Conservation (phyloP, 2,113 vertebrate genomes). For the Mugil cephalus region DNA sequence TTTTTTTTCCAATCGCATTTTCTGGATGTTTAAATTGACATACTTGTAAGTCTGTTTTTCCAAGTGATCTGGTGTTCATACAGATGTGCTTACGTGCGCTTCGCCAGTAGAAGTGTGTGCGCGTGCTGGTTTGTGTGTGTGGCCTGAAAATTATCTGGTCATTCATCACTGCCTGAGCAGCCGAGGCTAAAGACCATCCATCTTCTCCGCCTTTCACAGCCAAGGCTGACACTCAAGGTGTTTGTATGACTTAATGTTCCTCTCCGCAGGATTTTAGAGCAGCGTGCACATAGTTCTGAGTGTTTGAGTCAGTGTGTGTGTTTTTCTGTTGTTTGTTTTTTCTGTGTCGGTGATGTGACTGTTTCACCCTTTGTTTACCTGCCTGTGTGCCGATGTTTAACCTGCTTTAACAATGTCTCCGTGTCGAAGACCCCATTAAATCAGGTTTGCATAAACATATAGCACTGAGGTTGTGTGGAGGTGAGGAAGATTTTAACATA, state of each 20-base stretch:
- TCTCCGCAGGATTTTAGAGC: slow-evolving; percentile 69
- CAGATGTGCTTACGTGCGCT: slow-evolving; percentile 18
- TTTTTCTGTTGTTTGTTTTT: not conserved
- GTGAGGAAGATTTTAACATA: slow-evolving; percentile 9
- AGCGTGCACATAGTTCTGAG: slow-evolving; percentile 22
- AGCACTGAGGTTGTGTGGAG: slow-evolving; percentile 6
- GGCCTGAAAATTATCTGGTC: slow-evolving; percentile 75
- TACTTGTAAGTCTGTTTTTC: slow-evolving; percentile 7
- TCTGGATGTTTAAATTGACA: slow-evolving; percentile 26
- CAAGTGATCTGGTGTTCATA: not conserved
- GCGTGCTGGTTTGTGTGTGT: slow-evolving; percentile 50
- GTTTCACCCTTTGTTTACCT: slow-evolving; percentile 51
- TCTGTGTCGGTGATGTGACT: slow-evolving; percentile 26
- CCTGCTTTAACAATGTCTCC: slow-evolving; percentile 28
- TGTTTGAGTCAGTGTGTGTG: slow-evolving; percentile 8
- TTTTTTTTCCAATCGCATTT: not conserved
- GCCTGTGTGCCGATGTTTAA: slow-evolving; percentile 12
- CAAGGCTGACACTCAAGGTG: slow-evolving; percentile 85
- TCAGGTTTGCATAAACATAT: slow-evolving; percentile 32
- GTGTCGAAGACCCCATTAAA: slow-evolving; percentile 43
- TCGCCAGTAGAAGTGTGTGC: not conserved
- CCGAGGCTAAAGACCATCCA: slow-evolving; percentile 74
- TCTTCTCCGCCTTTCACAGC: slow-evolving; percentile 73
- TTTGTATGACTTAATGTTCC: slow-evolving; percentile 86
- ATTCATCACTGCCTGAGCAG: slow-evolving; percentile 80